A percentile compares a stretch with the other conserved stretches of the same genome.
phyloP scores from a whole-genome alignment of 2,888 invertebrate genomes.

The Cheilosia vernalis region DNA sequence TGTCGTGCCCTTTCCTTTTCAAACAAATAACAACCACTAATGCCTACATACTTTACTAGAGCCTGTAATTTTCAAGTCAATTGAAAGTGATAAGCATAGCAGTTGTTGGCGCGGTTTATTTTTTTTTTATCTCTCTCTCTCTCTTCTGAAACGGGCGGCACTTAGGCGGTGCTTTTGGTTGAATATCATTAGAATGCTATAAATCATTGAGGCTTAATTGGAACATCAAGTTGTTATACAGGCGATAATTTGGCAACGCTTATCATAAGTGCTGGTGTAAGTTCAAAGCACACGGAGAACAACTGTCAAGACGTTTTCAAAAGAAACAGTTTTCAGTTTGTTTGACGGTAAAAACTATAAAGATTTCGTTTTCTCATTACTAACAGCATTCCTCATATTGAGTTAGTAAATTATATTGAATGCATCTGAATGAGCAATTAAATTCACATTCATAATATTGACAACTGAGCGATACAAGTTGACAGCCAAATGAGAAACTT shows the following conservation, averaged over 20 bases:
- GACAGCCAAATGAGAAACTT: too few species aligned
- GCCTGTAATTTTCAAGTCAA: constrained; percentile 46
- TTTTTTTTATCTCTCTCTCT: not conserved
- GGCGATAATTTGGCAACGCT: constrained; percentile 15
- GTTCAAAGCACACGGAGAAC: constrained; percentile 12
- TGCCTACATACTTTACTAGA: constrained; percentile 21
- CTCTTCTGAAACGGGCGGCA: not conserved
- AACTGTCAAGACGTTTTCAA: too few species aligned
- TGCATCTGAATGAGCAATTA: too few species aligned
- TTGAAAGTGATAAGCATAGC: constrained; percentile 24
- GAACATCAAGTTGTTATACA: not conserved
- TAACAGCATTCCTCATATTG: too few species aligned
- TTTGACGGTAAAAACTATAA: too few species aligned
- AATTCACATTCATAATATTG: too few species aligned
- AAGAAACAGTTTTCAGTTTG: too few species aligned
- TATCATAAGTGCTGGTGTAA: constrained; percentile 25
- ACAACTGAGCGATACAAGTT: too few species aligned
- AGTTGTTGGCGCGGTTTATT: not conserved
- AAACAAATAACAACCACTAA: not conserved
- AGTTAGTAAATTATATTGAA: too few species aligned
- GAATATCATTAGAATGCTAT: constrained; percentile 39
- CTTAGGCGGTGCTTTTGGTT: constrained; percentile 26
- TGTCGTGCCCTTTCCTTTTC: not conserved
- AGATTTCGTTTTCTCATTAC: too few species aligned
- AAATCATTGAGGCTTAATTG: constrained; percentile 44